Evolutionary conservation across 2,888 invertebrate genomes (phyloP), one percentile per base, ranked within the genome.

Genomic region (Lydus trimaculatus): DNA sequence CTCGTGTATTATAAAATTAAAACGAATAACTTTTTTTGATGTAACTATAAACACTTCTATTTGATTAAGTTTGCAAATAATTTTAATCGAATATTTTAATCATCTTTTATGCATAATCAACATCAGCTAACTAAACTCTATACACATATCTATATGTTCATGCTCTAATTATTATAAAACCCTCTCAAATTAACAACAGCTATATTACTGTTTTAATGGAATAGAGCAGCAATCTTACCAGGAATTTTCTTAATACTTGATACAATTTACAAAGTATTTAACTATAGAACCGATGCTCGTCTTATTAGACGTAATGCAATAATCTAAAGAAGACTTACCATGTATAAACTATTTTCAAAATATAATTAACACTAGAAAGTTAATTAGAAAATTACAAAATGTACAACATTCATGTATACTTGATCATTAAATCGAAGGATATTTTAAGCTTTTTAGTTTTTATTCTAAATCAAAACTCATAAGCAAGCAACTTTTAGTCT

Each of bases 251-350:
- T 68, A 60, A 65, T 65, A 58, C 62, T 48, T 68, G 61, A 65
- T 62, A 28, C 58, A 65, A 68, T 68, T 65, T 65, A 20, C 52
- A 62, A 48, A 17, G 58, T 62, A 63, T 58, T 59, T 67, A 58
- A 58, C 36, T 60, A 31, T 58, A 63, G 64, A 43, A 5, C 17
- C 20, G 62, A 68, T 65, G 65, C 20, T 61, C 62, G 6, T 43
- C 64, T 60, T 56, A 66, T 65, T 61, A 58, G 20, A 63, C 20
- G 33, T 69, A 69, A 69, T 66, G 66, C 61, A 69, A 69, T 66
- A 69, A 69, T 63, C 66, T 64, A 61, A 64, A 63, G 64, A 9
- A 66, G 66, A 69, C 61, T 66, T 69, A 66, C 63, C 63, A 61
- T 64, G 64, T 61, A 66, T 64, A 69, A 69, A 69, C 60, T 61